Evolutionary conservation across 2,113 vertebrate genomes (phyloP), one percentile per base, ranked within the genome.

Genomic region (Egretta garzetta): DNA sequence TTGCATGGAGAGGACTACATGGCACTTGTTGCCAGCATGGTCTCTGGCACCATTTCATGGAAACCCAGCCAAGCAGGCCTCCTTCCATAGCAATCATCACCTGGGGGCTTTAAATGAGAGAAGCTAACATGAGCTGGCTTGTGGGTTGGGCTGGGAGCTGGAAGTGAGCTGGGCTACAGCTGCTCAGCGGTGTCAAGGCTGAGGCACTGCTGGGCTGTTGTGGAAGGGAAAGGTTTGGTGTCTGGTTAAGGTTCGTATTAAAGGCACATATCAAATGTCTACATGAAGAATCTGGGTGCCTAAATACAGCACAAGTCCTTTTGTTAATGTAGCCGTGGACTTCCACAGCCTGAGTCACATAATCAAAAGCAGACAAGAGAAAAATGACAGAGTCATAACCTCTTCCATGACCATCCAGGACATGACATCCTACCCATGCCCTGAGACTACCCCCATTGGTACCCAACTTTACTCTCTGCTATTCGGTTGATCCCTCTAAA

Each of bases 371-470:
- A 59, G 21, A 41, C 22, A 33, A 74, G 64, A 68, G 10, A 41
- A 79, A 90, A 95, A 71, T 62, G 27, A 28, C 19, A 22, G 17
- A 32, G 19, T 66, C 13, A 33, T 33, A 67, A 56, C 13, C 32
- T 72, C 32, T 85, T 60, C 21, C 19, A 24, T 15, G 10, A 9
- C 39, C 21, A 75, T 35, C 59, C 67, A 89, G 59, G 41, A 74
- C 20, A 19, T 30, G 10, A 63, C 0, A 0, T 53, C 15, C 28
- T 43, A 18, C 45, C 64, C 20, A 7, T 35, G 6, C 11, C 9
- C 19, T 30, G 13, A 55, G 12, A 75, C 21, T 52, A 80, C 6
- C 2, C 14, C 4, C 1, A 0, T 0, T 52, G 15, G 21, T 39
- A 74, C 9, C 4, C 30, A 52, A 1, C 10, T 80, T 87, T 60